Conservation (phyloP, 2,888 invertebrate species). For the Drosophila siamana region DNA sequence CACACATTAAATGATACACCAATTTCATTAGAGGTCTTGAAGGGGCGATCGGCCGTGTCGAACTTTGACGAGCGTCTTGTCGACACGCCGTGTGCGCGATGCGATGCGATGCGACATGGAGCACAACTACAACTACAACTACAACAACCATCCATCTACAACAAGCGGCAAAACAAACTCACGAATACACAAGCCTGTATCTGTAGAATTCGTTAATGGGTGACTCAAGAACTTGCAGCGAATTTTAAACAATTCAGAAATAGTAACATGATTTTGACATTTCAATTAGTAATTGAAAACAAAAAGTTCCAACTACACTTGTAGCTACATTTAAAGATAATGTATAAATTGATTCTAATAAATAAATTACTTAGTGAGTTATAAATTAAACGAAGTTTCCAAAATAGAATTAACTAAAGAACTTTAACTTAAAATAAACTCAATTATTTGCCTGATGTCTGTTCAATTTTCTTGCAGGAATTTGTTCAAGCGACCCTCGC, state of each 20-base stretch:
- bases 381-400: too few relatives aligned
- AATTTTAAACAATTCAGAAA: neutral
- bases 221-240: neutral
- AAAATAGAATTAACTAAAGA: too few relatives aligned
- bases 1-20: slow-evolving; percentile 58
- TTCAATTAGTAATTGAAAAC: too few relatives aligned
- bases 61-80: slow-evolving; percentile 65
- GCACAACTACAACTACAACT: slow-evolving; percentile 1
- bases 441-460: too few relatives aligned
- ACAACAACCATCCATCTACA: slow-evolving; percentile 15
- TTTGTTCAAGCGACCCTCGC: slow-evolving; percentile 31
- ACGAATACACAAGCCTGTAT: slow-evolving; percentile 24
- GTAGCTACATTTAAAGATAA: too few relatives aligned
- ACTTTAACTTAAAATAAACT: too few relatives aligned
- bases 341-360: too few relatives aligned
- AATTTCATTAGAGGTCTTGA: slow-evolving; percentile 63
- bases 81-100: slow-evolving; percentile 46
- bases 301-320: too few relatives aligned
- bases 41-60: slow-evolving; percentile 70
- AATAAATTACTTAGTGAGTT: too few relatives aligned
- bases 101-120: slow-evolving; percentile 31
- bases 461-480: neutral
- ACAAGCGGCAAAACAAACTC: slow-evolving; percentile 33
- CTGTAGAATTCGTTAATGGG: slow-evolving; percentile 18
- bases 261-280: too few relatives aligned